phyloP scores from a whole-genome alignment of 1,140 invertebrate species.

The Drosophila pandora region DNA sequence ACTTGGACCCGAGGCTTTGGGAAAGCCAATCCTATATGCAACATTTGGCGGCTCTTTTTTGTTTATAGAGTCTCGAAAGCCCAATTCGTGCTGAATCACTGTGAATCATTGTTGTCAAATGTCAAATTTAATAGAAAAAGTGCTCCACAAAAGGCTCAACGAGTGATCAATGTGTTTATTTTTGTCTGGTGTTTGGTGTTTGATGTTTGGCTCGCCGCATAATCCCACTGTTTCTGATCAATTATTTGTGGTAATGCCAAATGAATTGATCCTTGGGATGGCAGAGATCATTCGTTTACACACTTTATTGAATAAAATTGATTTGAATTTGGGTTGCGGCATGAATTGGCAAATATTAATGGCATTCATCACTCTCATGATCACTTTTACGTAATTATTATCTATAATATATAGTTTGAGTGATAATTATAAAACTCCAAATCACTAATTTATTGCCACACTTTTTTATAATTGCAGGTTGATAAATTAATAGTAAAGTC shows the following conservation, averaged over 20 bases:
- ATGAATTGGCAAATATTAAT: conserved; percentile 10
- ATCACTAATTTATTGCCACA: not conserved
- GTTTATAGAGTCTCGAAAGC: not conserved
- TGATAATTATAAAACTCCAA: not conserved
- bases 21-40: conserved; percentile 67
- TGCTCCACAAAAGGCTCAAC: conserved; percentile 19
- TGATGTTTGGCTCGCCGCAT: not conserved
- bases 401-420: conserved; percentile 2
- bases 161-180: conserved; percentile 23
- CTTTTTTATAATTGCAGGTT: not conserved
- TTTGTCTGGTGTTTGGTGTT: not conserved
- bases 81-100: conserved; percentile 54
- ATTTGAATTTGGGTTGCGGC: not conserved
- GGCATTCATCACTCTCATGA: conserved; percentile 3
- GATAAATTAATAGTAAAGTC: not conserved
- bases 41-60: conserved; percentile 42
- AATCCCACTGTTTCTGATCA: conserved; percentile 17
- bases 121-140: conserved; percentile 42
- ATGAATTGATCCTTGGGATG: not conserved
- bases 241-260: conserved; percentile 25
- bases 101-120: conserved; percentile 57
- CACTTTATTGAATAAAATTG: conserved; percentile 12
- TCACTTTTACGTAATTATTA: not conserved
- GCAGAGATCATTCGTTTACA: not conserved
- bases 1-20: conserved; percentile 30